Evolutionary conservation across 2,113 vertebrate species (phyloP), one percentile per base, ranked within the genome.

Genomic region (Ursus arctos): DNA sequence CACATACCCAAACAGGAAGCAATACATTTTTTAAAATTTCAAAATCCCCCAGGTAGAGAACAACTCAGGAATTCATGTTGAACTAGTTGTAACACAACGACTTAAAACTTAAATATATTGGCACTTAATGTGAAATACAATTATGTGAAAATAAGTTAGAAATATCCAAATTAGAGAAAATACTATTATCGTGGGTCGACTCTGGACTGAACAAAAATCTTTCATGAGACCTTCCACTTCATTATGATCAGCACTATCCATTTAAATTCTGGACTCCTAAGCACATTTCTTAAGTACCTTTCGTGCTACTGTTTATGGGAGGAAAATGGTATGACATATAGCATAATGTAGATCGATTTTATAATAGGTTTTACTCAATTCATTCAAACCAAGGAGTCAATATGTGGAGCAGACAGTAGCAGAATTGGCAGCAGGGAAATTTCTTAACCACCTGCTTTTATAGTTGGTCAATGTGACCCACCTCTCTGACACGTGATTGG

Each of bases 101-200:
- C 18, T 77, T 55, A 55, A 96, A 85, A 57, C 12, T 86, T 49
- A 80, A 94, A 11, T 47, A n/a, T 49, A 69, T 18, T 40, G 15
- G 51, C 33, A 72, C 57, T 90, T 83, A 95, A 49, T 51, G 47
- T 19, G 57, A 97, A 97, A 82, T 18, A 76, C 12, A 94, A 22
- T 22, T 85, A 11, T 87, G 79, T 47, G 11, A 95, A 76, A 93
- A 86, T 81, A 88, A 95, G 24, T 51, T 57, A 88, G 51, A 93
- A 81, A 65, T 71, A 72, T 16, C 40, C 47, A 89, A 88, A 81
- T 92, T 84, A 53, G 7, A 86, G 47, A 90, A 92, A 90, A 91
- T 40, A 18, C 10, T 43, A 47, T 43, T 94, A 16, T 63, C n/a
- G 2, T 40, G 49, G 53, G 47, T 74, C 33, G 49, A 85, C 36